phyloP scores from a whole-genome alignment of 64 coral and sea anemone genomes.

The Acropora yongei region DNA sequence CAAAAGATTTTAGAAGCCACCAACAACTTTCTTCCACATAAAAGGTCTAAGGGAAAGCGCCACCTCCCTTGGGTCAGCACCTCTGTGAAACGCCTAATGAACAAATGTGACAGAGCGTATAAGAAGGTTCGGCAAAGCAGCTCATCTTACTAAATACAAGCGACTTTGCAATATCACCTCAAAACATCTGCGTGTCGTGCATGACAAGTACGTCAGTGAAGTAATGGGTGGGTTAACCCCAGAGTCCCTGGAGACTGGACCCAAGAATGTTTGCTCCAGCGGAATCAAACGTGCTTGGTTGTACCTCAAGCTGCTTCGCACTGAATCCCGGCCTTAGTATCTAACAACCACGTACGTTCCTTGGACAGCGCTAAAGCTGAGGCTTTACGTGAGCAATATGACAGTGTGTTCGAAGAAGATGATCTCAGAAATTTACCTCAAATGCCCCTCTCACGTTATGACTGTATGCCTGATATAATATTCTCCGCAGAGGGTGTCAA shows the following conservation, averaged over 20 bases:
- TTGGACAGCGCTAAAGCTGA: constrained; percentile 43
- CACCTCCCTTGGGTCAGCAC: constrained; percentile 51
- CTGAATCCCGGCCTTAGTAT: too few species aligned
- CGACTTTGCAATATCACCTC: constrained; percentile 51
- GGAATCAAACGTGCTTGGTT: too few species aligned
- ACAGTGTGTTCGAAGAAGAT: constrained; percentile 37
- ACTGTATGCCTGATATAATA: constrained; percentile 16
- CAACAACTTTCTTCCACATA: too few species aligned
- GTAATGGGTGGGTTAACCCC: constrained; percentile 49
- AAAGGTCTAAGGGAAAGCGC: constrained; percentile 28
- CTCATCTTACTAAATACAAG: constrained; percentile 40
- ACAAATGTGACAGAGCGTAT: constrained; percentile 14
- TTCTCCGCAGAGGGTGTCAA: constrained; percentile 32
- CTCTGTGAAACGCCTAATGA: constrained; percentile 48
- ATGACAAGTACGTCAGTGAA: constrained; percentile 55
- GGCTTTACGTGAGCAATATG: constrained; percentile 38
- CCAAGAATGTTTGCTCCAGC: not conserved
- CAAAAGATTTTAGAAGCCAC: too few species aligned
- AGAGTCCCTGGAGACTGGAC: constrained; percentile 39
- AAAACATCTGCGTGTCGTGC: constrained; percentile 45
- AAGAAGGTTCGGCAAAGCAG: constrained; percentile 35
- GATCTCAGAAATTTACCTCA: constrained; percentile 16
- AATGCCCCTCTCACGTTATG: constrained; percentile 30
- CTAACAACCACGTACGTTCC: too few species aligned
- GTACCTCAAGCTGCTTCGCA: too few species aligned